A percentile compares a stretch with the other conserved stretches of the same genome.
phyloP scores from a whole-genome alignment of 2,888 invertebrate species.

The Achlya flavicornis region DNA sequence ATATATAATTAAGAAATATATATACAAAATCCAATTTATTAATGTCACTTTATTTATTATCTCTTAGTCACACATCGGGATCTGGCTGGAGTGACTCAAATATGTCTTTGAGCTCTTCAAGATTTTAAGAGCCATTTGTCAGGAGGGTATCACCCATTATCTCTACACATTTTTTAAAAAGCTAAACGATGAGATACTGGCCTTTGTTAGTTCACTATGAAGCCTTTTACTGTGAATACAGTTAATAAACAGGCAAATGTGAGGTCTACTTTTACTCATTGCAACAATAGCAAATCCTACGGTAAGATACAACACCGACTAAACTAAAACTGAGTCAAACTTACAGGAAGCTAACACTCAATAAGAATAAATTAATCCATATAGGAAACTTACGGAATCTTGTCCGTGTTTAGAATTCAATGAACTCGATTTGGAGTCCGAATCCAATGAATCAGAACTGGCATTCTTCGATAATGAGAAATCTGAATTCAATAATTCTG shows the following conservation, averaged over 20 bases:
- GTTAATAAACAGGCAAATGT: slow-evolving; percentile 74
- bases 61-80: no score
- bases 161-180: no score
- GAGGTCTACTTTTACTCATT: slow-evolving; percentile 62
- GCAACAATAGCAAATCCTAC: slow-evolving; percentile 24
- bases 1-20: no score
- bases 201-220: slow-evolving; percentile 63
- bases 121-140: no score
- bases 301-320: slow-evolving; percentile 17
- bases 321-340: slow-evolving; percentile 43
- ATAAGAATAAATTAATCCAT: slow-evolving; percentile 76
- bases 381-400: slow-evolving; percentile 88
- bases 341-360: slow-evolving; percentile 67
- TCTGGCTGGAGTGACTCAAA: no score
- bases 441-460: slow-evolving; percentile 91
- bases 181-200: slow-evolving; percentile 42
- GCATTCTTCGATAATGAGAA: slow-evolving; percentile 88
- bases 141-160: no score
- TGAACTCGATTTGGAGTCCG: slow-evolving; percentile 93
- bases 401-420: slow-evolving; percentile 92
- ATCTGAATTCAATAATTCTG: slow-evolving; percentile 86
- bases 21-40: no score
- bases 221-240: slow-evolving; percentile 66
- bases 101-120: no score
- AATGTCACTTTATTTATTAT: no score